phyloP scores from a whole-genome alignment of 2,888 invertebrate genomes.

The Anorthoa munda region DNA sequence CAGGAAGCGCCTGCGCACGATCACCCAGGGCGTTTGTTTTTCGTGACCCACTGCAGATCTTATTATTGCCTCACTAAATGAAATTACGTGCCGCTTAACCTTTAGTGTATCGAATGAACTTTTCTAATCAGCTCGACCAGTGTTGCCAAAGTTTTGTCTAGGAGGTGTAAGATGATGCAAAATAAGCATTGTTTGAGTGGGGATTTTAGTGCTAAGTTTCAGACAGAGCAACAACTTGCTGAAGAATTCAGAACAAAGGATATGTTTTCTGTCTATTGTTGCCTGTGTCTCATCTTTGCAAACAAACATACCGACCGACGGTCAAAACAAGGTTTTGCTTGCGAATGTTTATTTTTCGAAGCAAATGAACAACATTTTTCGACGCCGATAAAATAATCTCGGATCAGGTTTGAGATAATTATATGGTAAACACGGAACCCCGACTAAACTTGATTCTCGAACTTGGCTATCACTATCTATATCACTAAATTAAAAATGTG shows the following conservation, averaged over 20 bases:
- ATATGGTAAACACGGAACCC: constrained; percentile 16
- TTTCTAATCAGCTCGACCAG: constrained; percentile 59
- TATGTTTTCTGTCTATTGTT: constrained; percentile 11
- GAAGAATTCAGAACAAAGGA: constrained; percentile 7
- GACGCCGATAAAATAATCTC: not conserved
- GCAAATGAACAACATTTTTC: not conserved
- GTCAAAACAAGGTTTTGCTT: not conserved
- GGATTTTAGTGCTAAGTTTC: not conserved
- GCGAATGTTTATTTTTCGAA: not conserved
- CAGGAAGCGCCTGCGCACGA: constrained; percentile 70
- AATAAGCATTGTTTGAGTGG: not conserved
- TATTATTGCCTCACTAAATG: constrained; percentile 61
- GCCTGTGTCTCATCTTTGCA: constrained; percentile 14
- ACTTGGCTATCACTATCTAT: constrained; percentile 31
- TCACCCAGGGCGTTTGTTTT: constrained; percentile 73
- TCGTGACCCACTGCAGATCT: constrained; percentile 74
- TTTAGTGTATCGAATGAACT: constrained; percentile 66
- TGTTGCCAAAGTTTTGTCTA: constrained; percentile 55
- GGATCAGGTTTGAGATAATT: not conserved
- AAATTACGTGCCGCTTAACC: constrained; percentile 64
- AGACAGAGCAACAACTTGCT: not conserved
- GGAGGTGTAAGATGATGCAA: constrained; percentile 8
- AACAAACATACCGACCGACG: not conserved
- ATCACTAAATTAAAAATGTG: constrained; percentile 58
- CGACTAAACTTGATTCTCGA: constrained; percentile 9